These are phyloP conservation scores for Leucosticte australis DNA, from an alignment of 2,113 vertebrate species.

Conservation along the genomic window DNA sequence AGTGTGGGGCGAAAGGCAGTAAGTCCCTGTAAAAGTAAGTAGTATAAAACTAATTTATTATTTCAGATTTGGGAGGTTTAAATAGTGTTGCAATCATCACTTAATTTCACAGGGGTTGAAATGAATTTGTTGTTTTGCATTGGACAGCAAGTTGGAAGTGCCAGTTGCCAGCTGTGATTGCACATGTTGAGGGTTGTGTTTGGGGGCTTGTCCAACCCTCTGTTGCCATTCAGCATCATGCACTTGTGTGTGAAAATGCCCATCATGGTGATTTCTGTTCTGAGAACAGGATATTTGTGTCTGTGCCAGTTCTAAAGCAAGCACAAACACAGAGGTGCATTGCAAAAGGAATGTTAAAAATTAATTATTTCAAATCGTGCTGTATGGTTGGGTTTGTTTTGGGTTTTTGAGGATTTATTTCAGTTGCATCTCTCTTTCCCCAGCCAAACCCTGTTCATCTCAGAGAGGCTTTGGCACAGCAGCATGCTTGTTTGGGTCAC, in stretches of 20 bases:
- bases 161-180: not conserved
- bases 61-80: not conserved
- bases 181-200: not conserved
- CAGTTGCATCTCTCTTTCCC: not conserved
- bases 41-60: not conserved
- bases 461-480: fast-evolving
- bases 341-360: not conserved
- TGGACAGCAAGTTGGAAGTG: not conserved
- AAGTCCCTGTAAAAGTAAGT: not conserved
- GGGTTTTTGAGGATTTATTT: not conserved
- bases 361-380: not conserved
- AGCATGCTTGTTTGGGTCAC: not conserved
- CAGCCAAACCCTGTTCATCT: not conserved
- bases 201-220: not conserved
- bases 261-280: not conserved
- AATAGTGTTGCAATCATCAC: not conserved
- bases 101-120: not conserved
- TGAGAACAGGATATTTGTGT: not conserved
- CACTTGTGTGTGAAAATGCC: not conserved
- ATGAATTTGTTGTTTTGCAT: not conserved
- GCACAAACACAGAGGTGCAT: not conserved
- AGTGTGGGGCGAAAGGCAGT: not conserved
- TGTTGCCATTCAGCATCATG: not conserved
- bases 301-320: not conserved
- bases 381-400: not conserved